Evolutionary conservation across 1,140 invertebrate genomes (phyloP).

Genomic region (Rhopalosiphum padi): DNA sequence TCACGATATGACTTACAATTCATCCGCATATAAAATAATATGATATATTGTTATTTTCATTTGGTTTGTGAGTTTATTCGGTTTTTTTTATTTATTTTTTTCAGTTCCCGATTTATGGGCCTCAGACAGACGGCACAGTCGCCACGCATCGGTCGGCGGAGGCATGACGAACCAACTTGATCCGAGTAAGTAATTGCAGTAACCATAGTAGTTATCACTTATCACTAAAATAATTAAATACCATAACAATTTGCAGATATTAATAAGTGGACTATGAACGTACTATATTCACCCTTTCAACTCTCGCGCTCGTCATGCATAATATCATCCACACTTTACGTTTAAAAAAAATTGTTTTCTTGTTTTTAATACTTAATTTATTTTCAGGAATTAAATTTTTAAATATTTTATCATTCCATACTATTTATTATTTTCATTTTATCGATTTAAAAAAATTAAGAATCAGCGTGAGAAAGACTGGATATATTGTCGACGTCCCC

Average conservation of each 20-base stretch:
- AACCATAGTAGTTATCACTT: background rate
- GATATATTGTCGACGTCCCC: too few relatives aligned
- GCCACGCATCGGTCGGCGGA: conserved; percentile 40
- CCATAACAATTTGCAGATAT: background rate
- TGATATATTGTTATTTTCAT: background rate
- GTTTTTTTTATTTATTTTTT: conserved; percentile 15
- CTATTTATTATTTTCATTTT: too few relatives aligned
- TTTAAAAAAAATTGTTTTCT: too few relatives aligned
- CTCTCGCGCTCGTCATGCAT: background rate
- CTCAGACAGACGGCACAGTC: conserved; percentile 49
- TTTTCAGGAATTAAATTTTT: too few relatives aligned
- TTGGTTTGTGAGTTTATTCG: background rate
- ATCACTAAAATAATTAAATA: background rate
- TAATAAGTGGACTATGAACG: too few relatives aligned
- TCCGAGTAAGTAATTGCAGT: conserved; percentile 25
- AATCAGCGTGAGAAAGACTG: too few relatives aligned
- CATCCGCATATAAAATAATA: background rate
- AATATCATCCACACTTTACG: too few relatives aligned
- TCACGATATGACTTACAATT: background rate
- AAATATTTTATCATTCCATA: too few relatives aligned
- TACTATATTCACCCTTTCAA: too few relatives aligned
- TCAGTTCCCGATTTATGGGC: conserved; percentile 30
- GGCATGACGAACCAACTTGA: conserved; percentile 36
- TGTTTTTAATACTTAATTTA: too few relatives aligned
- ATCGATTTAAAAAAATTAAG: too few relatives aligned